phyloP scores from a whole-genome alignment of 2,888 invertebrate genomes.

The Podotricha telesiphe region DNA sequence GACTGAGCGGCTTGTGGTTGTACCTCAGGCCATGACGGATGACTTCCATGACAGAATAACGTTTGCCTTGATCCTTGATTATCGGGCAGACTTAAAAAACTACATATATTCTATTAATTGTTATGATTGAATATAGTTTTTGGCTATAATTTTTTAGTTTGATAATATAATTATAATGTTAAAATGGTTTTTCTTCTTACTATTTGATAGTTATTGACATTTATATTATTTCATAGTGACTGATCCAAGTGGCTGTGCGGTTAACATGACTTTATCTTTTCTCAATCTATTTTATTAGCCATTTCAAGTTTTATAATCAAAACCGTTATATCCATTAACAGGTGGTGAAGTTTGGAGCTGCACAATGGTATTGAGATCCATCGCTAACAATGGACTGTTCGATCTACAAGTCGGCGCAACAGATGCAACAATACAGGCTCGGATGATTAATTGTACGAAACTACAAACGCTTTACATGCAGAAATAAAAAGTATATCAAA shows the following conservation, averaged over 20 bases:
- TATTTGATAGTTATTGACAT: not conserved
- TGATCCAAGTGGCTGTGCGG: not conserved
- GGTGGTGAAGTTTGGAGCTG: slow-evolving; percentile 68
- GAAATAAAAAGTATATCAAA: slow-evolving; percentile 65
- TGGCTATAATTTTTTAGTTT: too few relatives aligned
- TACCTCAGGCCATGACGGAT: slow-evolving; percentile 61
- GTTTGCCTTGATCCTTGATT: slow-evolving; percentile 46
- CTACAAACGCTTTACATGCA: slow-evolving; percentile 74
- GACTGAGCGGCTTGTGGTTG: slow-evolving; percentile 26
- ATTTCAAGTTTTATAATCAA: slow-evolving; percentile 41
- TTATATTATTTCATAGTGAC: not conserved
- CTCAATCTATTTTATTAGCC: slow-evolving; percentile 41
- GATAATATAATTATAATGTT: too few relatives aligned
- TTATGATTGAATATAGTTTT: too few relatives aligned
- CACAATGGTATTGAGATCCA: slow-evolving; percentile 62
- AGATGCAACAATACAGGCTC: slow-evolving; percentile 75
- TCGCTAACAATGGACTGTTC: slow-evolving; percentile 65
- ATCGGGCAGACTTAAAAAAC: slow-evolving; percentile 9
- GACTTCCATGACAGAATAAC: slow-evolving; percentile 62
- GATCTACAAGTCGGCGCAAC: slow-evolving; percentile 69
- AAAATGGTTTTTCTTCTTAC: too few relatives aligned
- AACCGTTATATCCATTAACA: slow-evolving; percentile 60
- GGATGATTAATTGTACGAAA: slow-evolving; percentile 76
- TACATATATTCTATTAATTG: too few relatives aligned
- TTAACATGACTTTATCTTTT: slow-evolving; percentile 2